Conservation (phyloP, 2,797 vertebrate species). For the Betta splendens region DNA sequence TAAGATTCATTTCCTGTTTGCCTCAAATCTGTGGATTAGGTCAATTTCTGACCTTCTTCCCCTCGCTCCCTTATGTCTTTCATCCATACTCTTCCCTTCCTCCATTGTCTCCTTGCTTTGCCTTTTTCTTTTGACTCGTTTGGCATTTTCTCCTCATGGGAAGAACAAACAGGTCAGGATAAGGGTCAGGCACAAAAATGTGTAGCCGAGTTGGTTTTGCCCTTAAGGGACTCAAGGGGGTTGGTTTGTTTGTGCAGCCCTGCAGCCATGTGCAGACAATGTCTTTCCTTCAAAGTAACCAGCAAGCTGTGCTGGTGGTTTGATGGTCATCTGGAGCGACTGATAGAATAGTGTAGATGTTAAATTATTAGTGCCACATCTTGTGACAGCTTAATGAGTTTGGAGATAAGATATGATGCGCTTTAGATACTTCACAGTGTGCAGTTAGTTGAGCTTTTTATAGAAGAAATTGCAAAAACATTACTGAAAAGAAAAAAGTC, state of each 20-base stretch:
- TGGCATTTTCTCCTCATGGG: constrained; percentile 34
- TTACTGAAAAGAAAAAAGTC: constrained; percentile 1
- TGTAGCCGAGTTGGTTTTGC: not conserved
- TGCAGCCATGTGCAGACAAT: not conserved
- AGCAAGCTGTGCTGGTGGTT: not conserved
- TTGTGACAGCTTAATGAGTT: constrained; percentile 19
- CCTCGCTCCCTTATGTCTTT: not conserved
- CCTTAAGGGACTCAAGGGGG: constrained; percentile 15
- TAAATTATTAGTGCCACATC: constrained; percentile 2
- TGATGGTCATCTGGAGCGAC: constrained; percentile 7
- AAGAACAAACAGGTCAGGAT: constrained; percentile 28
- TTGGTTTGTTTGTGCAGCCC: constrained; percentile 35
- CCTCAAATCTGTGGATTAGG: constrained; percentile 64
- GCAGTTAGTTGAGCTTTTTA: not conserved
- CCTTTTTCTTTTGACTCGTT: constrained; percentile 43
- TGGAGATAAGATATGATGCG: constrained; percentile 13
- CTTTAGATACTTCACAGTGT: not conserved
- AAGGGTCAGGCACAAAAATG: not conserved
- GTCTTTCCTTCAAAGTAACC: not conserved
- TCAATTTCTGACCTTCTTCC: constrained; percentile 42
- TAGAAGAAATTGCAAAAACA: not conserved
- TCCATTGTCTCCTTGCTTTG: not conserved
- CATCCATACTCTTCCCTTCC: constrained; percentile 3
- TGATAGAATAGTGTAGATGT: constrained; percentile 18
- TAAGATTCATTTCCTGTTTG: constrained; percentile 65